Conservation (phyloP, 2,888 invertebrate species). For the Scaeva pyrastri region DNA sequence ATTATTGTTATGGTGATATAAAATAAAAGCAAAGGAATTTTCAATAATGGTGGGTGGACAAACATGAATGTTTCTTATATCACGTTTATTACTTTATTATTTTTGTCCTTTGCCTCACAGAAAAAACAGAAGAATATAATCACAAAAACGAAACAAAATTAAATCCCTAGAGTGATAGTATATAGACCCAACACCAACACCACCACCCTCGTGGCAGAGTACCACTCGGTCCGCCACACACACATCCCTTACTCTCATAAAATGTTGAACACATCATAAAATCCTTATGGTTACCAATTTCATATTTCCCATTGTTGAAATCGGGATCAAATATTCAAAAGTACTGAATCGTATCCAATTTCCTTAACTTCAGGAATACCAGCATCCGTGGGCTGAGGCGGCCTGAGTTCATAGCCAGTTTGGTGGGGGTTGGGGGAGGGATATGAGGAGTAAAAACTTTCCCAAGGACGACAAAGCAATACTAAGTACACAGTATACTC, state of each 20-base stretch:
- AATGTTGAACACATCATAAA: conserved; percentile 68
- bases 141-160: conserved; percentile 25
- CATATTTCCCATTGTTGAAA: conserved; percentile 74
- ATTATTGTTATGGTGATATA: background rate
- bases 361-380: conserved; percentile 35
- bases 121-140: background rate
- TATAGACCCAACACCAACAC: background rate
- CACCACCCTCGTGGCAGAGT: too few species aligned
- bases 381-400: background rate
- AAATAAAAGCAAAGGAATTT: conserved; percentile 3
- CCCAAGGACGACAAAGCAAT: conserved; percentile 60
- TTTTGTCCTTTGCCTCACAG: background rate
- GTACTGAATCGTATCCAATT: conserved; percentile 72
- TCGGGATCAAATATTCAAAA: conserved; percentile 75
- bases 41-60: background rate
- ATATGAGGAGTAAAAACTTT: conserved; percentile 19
- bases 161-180: background rate
- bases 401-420: too few species aligned
- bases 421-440: background rate
- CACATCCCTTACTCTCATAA: conserved; percentile 46
- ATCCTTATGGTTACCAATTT: conserved; percentile 74
- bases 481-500: background rate
- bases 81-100: background rate
- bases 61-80: background rate
- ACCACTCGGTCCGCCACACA: background rate